Percentiles rank a stretch among this genome's conserved stretches.
Conservation (phyloP, 2,797 vertebrate genomes). For the Mormyrus proboscirostris region DNA sequence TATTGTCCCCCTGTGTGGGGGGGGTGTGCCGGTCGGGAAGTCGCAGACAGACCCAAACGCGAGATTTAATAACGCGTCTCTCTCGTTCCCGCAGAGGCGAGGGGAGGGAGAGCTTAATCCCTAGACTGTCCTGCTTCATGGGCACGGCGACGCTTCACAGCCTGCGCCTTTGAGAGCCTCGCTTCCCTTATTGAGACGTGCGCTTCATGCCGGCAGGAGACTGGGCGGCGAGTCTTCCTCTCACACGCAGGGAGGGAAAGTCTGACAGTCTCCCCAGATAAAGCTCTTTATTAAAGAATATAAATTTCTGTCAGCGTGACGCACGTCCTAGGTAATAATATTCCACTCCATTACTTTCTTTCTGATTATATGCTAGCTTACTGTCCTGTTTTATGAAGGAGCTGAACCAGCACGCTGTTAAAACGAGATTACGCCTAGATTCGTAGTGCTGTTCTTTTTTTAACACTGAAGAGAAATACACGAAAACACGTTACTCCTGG, state of each 20-base stretch:
- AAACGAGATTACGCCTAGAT: neutral
- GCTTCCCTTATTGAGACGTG: conserved; percentile 14
- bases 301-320: conserved; percentile 47
- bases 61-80: neutral
- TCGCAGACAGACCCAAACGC: neutral
- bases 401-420: neutral
- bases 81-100: neutral
- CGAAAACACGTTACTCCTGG: neutral
- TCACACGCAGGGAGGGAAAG: conserved; percentile 16
- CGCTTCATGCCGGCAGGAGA: conserved; percentile 33
- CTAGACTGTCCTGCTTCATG: neutral
- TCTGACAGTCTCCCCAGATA: conserved; percentile 43
- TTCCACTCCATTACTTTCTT: conserved; percentile 57
- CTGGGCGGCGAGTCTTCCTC: conserved; percentile 35
- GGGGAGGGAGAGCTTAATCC: neutral
- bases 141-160: neutral
- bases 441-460: neutral
- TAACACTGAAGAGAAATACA: neutral
- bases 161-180: neutral
- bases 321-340: conserved; percentile 51
- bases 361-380: conserved; percentile 31
- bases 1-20: neutral
- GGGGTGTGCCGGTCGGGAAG: neutral
- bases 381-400: conserved; percentile 39
- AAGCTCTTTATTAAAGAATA: conserved; percentile 58